Percentiles rank a stretch among this genome's conserved stretches.
Conservation (phyloP, 2,797 vertebrate genomes). For the Mormyrus proboscirostris region DNA sequence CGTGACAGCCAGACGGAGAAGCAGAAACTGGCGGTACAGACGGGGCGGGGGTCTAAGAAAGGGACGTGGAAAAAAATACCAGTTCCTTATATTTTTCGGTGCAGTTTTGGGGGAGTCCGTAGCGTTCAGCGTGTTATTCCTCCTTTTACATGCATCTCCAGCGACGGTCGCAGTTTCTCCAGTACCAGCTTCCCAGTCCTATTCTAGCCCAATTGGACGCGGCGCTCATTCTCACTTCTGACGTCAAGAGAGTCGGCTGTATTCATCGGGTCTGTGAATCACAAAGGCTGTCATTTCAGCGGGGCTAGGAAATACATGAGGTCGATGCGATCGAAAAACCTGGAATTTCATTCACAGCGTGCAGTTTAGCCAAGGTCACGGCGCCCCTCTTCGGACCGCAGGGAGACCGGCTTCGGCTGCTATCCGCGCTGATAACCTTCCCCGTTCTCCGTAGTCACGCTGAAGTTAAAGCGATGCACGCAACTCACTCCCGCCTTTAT, state of each 20-base stretch:
- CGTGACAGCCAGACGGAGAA: constrained; percentile 17
- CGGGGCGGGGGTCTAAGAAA: background rate
- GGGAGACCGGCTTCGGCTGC: background rate
- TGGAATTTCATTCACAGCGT: background rate
- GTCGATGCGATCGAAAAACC: background rate
- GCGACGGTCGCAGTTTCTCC: constrained; percentile 39
- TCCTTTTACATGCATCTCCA: constrained; percentile 41
- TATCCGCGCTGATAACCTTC: background rate
- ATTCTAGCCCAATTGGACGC: constrained; percentile 59
- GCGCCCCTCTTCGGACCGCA: background rate
- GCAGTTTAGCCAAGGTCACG: background rate
- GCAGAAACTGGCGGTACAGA: background rate
- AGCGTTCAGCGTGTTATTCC: constrained; percentile 35
- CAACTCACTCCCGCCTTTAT: background rate
- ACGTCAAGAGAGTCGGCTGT: constrained; percentile 64
- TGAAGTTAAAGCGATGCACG: background rate
- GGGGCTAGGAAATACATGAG: background rate
- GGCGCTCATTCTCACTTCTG: constrained; percentile 62
- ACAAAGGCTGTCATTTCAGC: background rate
- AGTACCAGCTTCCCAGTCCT: constrained; percentile 49
- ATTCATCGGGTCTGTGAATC: constrained; percentile 46
- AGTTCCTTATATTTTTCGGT: constrained; percentile 10
- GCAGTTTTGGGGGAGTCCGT: background rate
- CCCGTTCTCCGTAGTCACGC: background rate
- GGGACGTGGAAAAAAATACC: constrained; percentile 4